Percentiles rank a stretch among this genome's conserved stretches.
Evolutionary conservation across 2,113 vertebrate species (phyloP).

Genomic region (Lepus timidus): DNA sequence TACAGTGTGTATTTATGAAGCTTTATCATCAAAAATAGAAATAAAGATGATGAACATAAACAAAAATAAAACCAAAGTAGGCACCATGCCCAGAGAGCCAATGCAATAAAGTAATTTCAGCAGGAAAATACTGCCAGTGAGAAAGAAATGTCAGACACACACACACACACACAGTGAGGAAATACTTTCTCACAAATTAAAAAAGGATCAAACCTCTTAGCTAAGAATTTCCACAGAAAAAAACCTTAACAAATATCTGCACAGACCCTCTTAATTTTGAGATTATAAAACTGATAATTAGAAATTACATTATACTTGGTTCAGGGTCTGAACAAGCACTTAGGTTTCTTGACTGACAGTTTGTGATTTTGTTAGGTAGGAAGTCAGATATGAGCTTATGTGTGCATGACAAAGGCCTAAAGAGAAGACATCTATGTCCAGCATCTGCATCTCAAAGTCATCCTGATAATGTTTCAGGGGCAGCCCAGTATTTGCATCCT

Average conservation of each 20-base stretch:
- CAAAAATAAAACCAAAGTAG: slow-evolving; percentile 74
- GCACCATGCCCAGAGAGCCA: slow-evolving; percentile 76
- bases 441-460: too few relatives aligned
- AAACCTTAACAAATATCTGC: neutral
- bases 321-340: neutral
- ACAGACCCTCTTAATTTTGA: neutral
- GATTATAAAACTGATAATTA: neutral
- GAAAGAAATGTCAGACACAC: slow-evolving; percentile 31
- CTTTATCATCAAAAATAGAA: slow-evolving; percentile 75
- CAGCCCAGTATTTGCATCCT: too few relatives aligned
- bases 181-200: slow-evolving; percentile 17
- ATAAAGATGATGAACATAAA: slow-evolving; percentile 72
- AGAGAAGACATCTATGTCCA: too few relatives aligned
- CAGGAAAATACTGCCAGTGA: slow-evolving; percentile 50
- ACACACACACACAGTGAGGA: neutral
- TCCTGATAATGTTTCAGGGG: too few relatives aligned
- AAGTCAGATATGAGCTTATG: too few relatives aligned
- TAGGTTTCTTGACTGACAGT: neutral
- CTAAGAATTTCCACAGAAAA: neutral
- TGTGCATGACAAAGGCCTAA: too few relatives aligned
- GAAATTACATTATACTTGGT: neutral
- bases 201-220: neutral
- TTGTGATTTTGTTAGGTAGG: neutral
- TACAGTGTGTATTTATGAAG: slow-evolving; percentile 71
- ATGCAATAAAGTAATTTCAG: slow-evolving; percentile 62